A percentile compares a stretch with the other conserved stretches of the same genome.
phyloP scores from a whole-genome alignment of 2,888 invertebrate species.

The Tineola bisselliella region DNA sequence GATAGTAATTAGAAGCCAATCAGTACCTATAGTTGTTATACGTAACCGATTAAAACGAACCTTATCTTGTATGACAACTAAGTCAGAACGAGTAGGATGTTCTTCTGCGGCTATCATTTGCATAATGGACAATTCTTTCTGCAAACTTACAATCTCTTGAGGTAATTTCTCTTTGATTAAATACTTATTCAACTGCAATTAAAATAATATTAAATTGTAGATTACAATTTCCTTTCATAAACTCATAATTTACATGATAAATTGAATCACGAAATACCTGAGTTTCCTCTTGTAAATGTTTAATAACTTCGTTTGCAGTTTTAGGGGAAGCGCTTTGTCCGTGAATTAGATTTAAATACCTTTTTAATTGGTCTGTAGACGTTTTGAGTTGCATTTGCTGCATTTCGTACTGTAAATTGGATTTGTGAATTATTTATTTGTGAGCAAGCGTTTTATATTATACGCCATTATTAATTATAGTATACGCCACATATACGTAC shows the following conservation, averaged over 20 bases:
- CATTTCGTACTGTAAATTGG: constrained; percentile 39
- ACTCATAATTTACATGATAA: neutral
- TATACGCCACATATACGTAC: too few species aligned
- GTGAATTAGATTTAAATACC: constrained; percentile 70
- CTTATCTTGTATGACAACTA: constrained; percentile 71
- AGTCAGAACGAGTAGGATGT: constrained; percentile 71
- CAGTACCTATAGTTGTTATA: too few species aligned
- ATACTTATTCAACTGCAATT: constrained; percentile 71
- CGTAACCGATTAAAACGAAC: constrained; percentile 35
- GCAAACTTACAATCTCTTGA: constrained; percentile 72
- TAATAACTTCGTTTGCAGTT: constrained; percentile 72
- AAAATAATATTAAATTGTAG: neutral
- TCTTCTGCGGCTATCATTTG: constrained; percentile 74
- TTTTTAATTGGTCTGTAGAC: constrained; percentile 69
- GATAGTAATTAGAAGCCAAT: too few species aligned
- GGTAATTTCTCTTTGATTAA: constrained; percentile 83
- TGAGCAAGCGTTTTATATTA: neutral
- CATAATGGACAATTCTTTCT: constrained; percentile 75
- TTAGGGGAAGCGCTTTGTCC: constrained; percentile 59
- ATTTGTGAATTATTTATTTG: constrained; percentile 14
- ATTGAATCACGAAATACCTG: constrained; percentile 44
- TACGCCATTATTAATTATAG: too few species aligned
- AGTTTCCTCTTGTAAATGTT: constrained; percentile 79
- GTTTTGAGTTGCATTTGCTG: constrained; percentile 57
- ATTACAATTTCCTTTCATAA: neutral